A percentile compares a stretch with the other conserved stretches of the same genome.
These are phyloP conservation scores for Hipparchia sbordonii DNA, from an alignment of 2,888 invertebrate genomes.

Conservation along the genomic window DNA sequence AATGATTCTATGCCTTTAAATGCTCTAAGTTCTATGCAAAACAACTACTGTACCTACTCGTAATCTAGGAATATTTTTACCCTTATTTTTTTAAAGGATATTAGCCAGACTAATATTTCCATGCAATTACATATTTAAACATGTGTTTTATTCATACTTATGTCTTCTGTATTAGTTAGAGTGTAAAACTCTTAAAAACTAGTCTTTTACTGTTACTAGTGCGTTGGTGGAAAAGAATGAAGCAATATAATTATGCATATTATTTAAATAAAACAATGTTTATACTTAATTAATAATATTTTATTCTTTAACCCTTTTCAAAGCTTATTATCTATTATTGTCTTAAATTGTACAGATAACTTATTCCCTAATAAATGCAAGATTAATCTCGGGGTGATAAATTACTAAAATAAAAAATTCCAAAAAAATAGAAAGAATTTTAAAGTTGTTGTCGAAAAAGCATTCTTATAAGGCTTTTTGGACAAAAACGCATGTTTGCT, in stretches of 20 bases:
- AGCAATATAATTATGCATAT: background rate
- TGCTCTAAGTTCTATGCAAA: no score
- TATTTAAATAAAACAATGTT: constrained; percentile 20
- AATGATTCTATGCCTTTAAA: no score
- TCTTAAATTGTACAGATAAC: background rate
- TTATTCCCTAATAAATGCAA: constrained; percentile 44
- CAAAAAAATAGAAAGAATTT: constrained; percentile 23
- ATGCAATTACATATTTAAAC: no score
- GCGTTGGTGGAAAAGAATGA: no score
- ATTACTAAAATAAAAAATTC: constrained; percentile 25
- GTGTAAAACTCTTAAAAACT: no score
- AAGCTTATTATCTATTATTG: background rate
- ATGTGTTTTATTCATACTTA: no score
- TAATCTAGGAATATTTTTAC: no score
- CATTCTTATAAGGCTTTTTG: constrained; percentile 52
- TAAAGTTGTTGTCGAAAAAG: constrained; percentile 58
- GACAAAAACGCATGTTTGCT: constrained; percentile 63
- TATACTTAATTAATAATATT: constrained; percentile 25
- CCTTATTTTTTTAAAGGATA: no score
- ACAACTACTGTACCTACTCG: no score
- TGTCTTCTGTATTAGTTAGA: no score
- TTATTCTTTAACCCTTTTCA: constrained; percentile 10
- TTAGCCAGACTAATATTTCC: no score
- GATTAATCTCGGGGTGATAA: constrained; percentile 25
- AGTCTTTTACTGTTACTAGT: no score